phyloP scores from a whole-genome alignment of 2,113 vertebrate species.

The Gadus macrocephalus region DNA sequence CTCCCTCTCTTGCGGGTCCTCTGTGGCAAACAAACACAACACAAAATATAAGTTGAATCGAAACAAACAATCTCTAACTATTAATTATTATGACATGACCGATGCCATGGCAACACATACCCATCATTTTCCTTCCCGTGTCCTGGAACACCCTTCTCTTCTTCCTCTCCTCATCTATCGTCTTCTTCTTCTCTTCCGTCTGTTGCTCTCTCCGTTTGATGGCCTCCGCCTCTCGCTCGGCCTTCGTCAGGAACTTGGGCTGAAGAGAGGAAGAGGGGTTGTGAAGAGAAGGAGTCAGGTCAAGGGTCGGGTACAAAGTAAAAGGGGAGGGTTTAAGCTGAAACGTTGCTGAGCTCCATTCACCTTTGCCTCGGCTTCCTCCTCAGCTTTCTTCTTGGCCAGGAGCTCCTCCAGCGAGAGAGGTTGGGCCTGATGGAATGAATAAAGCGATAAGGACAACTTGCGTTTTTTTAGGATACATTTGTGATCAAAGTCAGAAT shows the following conservation, averaged over 20 bases:
- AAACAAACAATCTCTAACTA: background rate
- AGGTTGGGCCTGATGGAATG: conserved; percentile 77
- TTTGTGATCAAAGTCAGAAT: background rate
- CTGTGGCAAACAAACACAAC: conserved; percentile 59
- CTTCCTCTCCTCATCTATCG: conserved; percentile 90
- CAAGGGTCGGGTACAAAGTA: background rate
- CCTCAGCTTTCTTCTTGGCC: conserved; percentile 94
- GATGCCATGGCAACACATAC: conserved; percentile 58
- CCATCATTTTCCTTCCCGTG: conserved; percentile 93
- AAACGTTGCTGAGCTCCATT: conserved; percentile 1
- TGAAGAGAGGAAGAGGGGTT: conserved; percentile 41
- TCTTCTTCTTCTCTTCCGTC: conserved; percentile 82
- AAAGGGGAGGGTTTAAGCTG: background rate
- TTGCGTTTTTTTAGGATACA: background rate
- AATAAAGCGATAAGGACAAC: background rate
- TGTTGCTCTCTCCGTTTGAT: conserved; percentile 84
- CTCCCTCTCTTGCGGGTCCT: conserved; percentile 95
- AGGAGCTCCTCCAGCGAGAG: conserved; percentile 95
- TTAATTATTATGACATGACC: background rate
- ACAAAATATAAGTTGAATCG: background rate
- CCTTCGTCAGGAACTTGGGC: conserved; percentile 95
- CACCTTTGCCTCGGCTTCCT: conserved; percentile 95
- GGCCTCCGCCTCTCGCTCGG: conserved; percentile 89
- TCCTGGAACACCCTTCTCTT: conserved; percentile 95
- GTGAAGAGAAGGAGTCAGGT: background rate